Evolutionary conservation across 2,888 invertebrate genomes (phyloP).

Genomic region (Synanthedon tipuliformis): DNA sequence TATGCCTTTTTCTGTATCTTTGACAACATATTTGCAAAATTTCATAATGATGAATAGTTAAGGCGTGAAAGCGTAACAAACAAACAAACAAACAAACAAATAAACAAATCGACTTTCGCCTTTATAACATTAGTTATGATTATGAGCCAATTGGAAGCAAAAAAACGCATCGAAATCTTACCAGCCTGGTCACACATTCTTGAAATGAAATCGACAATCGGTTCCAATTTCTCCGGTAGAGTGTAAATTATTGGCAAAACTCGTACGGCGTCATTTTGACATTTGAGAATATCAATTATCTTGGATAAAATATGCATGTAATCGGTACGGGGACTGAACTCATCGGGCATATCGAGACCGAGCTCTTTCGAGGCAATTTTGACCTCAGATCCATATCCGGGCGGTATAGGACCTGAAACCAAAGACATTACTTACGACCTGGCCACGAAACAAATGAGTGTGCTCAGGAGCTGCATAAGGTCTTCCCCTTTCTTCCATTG

Average conservation of each 20-base stretch:
- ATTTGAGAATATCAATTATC: constrained; percentile 41
- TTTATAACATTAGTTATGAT: background rate
- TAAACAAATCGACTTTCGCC: background rate
- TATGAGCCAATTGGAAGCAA: background rate
- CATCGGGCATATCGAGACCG: constrained; percentile 35
- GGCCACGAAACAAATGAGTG: too few relatives aligned
- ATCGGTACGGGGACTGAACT: constrained; percentile 12
- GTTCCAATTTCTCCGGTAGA: constrained; percentile 36
- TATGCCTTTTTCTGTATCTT: too few relatives aligned
- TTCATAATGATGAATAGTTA: too few relatives aligned
- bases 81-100: too few relatives aligned
- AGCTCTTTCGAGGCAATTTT: constrained; percentile 29
- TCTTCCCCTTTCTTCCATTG: too few relatives aligned
- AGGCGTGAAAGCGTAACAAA: too few relatives aligned
- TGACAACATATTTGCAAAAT: too few relatives aligned
- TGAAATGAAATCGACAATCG: constrained; percentile 32
- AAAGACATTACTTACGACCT: too few relatives aligned
- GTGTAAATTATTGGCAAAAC: constrained; percentile 43
- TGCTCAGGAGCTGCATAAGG: too few relatives aligned
- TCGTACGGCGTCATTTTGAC: constrained; percentile 14
- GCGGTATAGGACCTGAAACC: constrained; percentile 32
- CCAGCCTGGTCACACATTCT: constrained; percentile 40
- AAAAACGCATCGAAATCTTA: constrained; percentile 12
- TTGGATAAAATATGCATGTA: constrained; percentile 35
- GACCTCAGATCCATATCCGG: constrained; percentile 45